Evolutionary conservation across 1,140 invertebrate species (phyloP).

Genomic region (Aphelinus atriplicis): DNA sequence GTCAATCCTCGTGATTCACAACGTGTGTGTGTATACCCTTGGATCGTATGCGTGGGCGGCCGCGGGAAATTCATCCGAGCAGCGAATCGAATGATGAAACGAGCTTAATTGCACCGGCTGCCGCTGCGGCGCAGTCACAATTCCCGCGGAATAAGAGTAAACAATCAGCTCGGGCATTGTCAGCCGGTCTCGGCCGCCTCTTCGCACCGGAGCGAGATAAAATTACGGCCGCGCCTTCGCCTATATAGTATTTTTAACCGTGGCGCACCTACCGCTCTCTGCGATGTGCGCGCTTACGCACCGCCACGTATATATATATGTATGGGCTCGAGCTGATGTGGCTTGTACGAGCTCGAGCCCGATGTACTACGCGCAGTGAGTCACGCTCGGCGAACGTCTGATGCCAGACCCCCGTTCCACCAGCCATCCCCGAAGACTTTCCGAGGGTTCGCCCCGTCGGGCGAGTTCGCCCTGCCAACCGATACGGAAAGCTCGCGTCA

Average conservation of each 20-base stretch:
- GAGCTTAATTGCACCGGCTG: slow-evolving; percentile 1
- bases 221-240: slow-evolving; percentile 33
- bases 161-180: slow-evolving; percentile 16
- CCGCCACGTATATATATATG: not conserved
- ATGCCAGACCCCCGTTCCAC: not conserved
- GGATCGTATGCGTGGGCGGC: not conserved
- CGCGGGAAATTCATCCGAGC: not conserved
- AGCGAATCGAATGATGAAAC: slow-evolving; percentile 9
- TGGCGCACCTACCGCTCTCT: slow-evolving; percentile 28
- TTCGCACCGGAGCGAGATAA: slow-evolving; percentile 5
- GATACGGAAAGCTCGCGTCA: slow-evolving; percentile 17
- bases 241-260: not conserved
- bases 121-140: not conserved
- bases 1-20: no score
- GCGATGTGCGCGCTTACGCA: not conserved
- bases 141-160: slow-evolving; percentile 9
- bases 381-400: slow-evolving; percentile 19
- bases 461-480: not conserved
- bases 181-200: not conserved
- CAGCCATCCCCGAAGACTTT: not conserved
- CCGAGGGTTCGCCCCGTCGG: not conserved
- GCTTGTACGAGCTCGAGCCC: not conserved
- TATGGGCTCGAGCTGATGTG: not conserved
- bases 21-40: no score
- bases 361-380: not conserved